Base-by-base conservation (phyloP, 2,797 vertebrate species). In the Tarsius wallacei region DNA sequence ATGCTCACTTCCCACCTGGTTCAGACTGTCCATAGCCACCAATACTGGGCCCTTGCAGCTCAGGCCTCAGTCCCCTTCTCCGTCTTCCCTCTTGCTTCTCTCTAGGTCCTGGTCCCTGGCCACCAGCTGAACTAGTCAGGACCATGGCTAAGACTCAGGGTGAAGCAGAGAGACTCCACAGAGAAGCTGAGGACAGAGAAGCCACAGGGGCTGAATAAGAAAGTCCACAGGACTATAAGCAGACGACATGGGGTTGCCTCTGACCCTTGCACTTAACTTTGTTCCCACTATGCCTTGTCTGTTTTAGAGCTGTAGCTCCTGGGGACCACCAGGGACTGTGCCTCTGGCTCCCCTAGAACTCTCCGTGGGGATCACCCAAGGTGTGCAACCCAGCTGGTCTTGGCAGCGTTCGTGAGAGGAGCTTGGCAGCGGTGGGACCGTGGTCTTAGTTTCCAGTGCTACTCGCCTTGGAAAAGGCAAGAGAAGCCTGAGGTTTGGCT, bases 401-500 rank as follows among this genome's bases (percentile, higher is more conserved):
- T 13, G 8, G 17, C 42, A 42, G 42, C 42, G 42, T 42, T 42
- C 42, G 42, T 42, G 42, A 42, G 42, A 42, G 42, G 42, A 6
- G 7, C 42, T 42, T 42, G 42, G 42, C 42, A 42, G 42, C 42
- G 21, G 70, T 83, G 19, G 42, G 42, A 55, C 21, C 1, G 0
- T 19, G 36, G n/a, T 22, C 19, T 59, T 1, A 0, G 1, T 42
- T 66, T 87, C 77, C 36, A 49, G 47, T 4, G 36, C 71, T 70
- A 22, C 31, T 26, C 8, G 1, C 73, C 53, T 17, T 22, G 77
- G 49, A 59, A 66, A 4, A 85, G 59, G 51, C 59, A 86, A 36
- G 12, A 61, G 92, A 36, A 76, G 49, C 78, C 66, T 16, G n/a
- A 66, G 42, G 16, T 31, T 66, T 89, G 83, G 86, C 87, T 93